Percentiles rank a stretch among this genome's conserved stretches.
Conservation (phyloP, 2,888 invertebrate species). For the Meta bourneti region DNA sequence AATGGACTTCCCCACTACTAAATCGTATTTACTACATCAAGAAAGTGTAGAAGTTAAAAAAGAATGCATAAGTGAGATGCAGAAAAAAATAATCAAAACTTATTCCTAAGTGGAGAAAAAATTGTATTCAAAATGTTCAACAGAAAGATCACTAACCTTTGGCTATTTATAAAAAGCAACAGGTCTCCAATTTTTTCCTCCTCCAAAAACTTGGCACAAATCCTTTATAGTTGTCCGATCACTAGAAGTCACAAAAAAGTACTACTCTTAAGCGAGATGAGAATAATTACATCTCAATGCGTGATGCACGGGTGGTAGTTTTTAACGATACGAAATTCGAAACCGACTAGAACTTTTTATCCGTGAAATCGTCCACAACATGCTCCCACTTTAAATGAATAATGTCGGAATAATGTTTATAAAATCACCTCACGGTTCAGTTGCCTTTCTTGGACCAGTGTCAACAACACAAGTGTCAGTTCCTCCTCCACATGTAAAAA, state of each 20-base stretch:
- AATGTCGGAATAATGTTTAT: constrained; percentile 63
- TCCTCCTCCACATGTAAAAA: constrained; percentile 22
- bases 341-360: constrained; percentile 19
- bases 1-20: not conserved
- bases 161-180: constrained; percentile 64
- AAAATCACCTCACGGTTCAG: constrained; percentile 56
- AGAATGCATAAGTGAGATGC: too few relatives aligned
- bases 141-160: constrained; percentile 67
- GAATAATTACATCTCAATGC: not conserved
- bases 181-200: constrained; percentile 59
- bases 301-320: too few relatives aligned
- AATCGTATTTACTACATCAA: not conserved
- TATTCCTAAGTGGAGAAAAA: too few relatives aligned
- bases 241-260: constrained; percentile 24
- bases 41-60: too few relatives aligned
- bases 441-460: constrained; percentile 56
- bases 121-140: not conserved
- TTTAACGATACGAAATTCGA: too few relatives aligned
- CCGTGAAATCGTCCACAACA: constrained; percentile 3
- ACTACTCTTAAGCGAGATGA: not conserved
- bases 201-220: constrained; percentile 69
- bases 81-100: too few relatives aligned
- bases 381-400: not conserved
- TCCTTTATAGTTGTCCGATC: constrained; percentile 32
- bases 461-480: constrained; percentile 61